A percentile compares a stretch with the other conserved stretches of the same genome.
Evolutionary conservation across 1,140 invertebrate species (phyloP).

Genomic region (Dreissena rostriformis): DNA sequence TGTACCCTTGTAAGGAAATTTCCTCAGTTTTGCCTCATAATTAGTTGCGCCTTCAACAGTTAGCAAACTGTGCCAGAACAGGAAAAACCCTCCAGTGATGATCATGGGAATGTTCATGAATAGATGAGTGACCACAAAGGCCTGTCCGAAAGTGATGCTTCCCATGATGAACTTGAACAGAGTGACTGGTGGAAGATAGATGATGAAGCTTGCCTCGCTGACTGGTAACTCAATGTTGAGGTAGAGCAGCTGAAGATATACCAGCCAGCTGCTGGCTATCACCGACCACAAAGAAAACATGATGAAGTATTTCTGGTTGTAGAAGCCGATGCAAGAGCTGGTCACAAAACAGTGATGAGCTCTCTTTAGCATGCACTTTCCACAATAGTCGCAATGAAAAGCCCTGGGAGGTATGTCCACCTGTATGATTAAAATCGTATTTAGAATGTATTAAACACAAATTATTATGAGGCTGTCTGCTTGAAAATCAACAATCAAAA

Average conservation of each 20-base stretch:
- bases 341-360: slow-evolving; percentile 79
- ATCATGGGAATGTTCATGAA: slow-evolving; percentile 54
- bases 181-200: slow-evolving; percentile 63
- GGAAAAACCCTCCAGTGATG: slow-evolving; percentile 43
- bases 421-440: slow-evolving; percentile 38
- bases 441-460: too few relatives aligned
- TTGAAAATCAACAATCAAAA: too few relatives aligned
- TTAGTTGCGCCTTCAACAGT: slow-evolving; percentile 63
- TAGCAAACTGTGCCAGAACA: slow-evolving; percentile 65
- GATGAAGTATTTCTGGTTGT: slow-evolving; percentile 73
- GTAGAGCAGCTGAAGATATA: slow-evolving; percentile 65
- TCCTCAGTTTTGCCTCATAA: slow-evolving; percentile 65
- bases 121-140: slow-evolving; percentile 55
- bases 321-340: slow-evolving; percentile 72
- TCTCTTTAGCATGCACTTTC: slow-evolving; percentile 74
- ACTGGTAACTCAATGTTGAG: slow-evolving; percentile 57
- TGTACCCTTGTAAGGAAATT: slow-evolving; percentile 49
- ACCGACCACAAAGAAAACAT: slow-evolving; percentile 65
- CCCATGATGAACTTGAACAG: slow-evolving; percentile 60
- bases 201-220: slow-evolving; percentile 27
- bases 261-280: slow-evolving; percentile 46
- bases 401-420: slow-evolving; percentile 72
- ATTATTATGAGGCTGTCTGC: too few relatives aligned
- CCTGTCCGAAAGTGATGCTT: slow-evolving; percentile 47
- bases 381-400: slow-evolving; percentile 74